Percentiles rank a stretch among this genome's conserved stretches.
These are phyloP conservation scores for Platyscapa corneri DNA, from an alignment of 1,140 invertebrate genomes.

Conservation along the genomic window DNA sequence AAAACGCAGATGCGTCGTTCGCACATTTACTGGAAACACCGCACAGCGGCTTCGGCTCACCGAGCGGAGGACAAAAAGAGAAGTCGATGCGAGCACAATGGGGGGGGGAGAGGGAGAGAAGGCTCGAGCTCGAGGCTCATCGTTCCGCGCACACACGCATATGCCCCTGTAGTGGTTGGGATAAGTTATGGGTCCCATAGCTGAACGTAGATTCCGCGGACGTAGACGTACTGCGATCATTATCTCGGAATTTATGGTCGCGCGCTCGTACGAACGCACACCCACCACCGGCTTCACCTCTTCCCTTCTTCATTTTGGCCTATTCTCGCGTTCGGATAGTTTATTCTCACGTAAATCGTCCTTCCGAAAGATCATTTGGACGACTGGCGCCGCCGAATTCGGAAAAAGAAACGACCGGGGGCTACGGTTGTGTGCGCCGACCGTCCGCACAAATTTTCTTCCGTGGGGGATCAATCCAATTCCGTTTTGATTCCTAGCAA, in stretches of 20 bases:
- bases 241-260: conserved; percentile 68
- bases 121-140: conserved; percentile 6
- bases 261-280: neutral
- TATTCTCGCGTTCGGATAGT: conserved; percentile 51
- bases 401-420: conserved; percentile 8
- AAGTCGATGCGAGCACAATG: conserved; percentile 10
- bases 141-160: conserved; percentile 47
- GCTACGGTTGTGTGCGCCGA: neutral
- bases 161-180: conserved; percentile 51
- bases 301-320: conserved; percentile 16
- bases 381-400: neutral
- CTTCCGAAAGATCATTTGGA: conserved; percentile 31
- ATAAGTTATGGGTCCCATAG: conserved; percentile 71
- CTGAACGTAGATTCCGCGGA: conserved; percentile 67
- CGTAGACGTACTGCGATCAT: conserved; percentile 71
- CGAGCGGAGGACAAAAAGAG: conserved; percentile 1
- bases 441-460: neutral
- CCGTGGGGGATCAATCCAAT: no score
- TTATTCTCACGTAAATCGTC: conserved; percentile 52
- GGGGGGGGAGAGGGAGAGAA: neutral
- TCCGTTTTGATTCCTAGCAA: no score
- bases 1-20: conserved; percentile 50
- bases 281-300: neutral
- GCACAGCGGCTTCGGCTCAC: neutral
- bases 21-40: conserved; percentile 9